Base-by-base conservation (phyloP, 2,797 vertebrate species). In the Tamandua tetradactyla region DNA sequence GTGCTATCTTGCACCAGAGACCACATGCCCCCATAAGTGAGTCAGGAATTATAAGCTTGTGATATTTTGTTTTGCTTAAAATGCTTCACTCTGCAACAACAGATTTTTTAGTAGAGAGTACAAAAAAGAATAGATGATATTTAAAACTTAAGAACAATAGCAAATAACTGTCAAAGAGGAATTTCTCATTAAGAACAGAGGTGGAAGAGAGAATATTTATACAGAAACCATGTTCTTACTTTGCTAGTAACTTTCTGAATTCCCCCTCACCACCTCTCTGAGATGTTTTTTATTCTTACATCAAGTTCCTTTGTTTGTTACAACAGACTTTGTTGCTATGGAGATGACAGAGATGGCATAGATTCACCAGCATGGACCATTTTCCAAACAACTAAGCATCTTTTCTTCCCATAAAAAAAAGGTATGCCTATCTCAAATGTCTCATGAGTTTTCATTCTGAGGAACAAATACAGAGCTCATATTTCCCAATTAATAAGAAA, bases 321-420 rank as follows among this genome's bases (percentile, higher is more conserved):
- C 86, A 95, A 85, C 87, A 87, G 88, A 97, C 80, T 74, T 82
- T 92, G 97, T 98, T 98, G 96, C 97, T 93, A 97, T 98, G 97
- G 97, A 95, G 97, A 95, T 97, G 91, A 95, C 66, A 96, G 93
- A 96, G 97, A 96, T 95, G 92, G 27, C 62, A 37, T 62, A 94
- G 95, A 88, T 96, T 97, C 95, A 97, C 68, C 42, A 93, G 35
- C 89, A 80, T 61, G 85, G 89, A 87, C 90, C 96, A 89, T 97
- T 98, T 97, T 96, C 95, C 79, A 95, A 97, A 98, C 81, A 98
- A 97, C 96, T 96, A 98, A 98, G 74, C 85, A 85, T 86, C 40
- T 96, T 97, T 97, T 72, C 49, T 71, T 61, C 95, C 87, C 82
- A 87, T 61, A 71, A 96, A 95, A 95, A 80, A 94, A 96, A 87